Evolutionary conservation across 2,888 invertebrate genomes (phyloP).

Genomic region (Mechanitis mazaeus): DNA sequence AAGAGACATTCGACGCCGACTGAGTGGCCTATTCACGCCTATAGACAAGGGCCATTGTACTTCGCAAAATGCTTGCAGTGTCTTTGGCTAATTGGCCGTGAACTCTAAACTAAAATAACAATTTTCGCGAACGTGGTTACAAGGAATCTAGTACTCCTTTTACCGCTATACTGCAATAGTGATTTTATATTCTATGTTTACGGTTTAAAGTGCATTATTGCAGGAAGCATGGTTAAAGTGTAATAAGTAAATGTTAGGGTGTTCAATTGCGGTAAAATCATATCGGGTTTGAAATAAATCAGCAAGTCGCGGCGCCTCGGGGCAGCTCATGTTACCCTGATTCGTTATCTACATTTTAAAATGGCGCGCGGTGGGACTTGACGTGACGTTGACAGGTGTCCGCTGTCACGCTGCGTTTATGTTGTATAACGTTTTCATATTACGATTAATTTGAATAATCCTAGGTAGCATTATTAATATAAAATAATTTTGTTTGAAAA

Average conservation of each 20-base stretch:
- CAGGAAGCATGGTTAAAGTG: constrained; percentile 6
- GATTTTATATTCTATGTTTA: constrained; percentile 14
- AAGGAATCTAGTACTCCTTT: constrained; percentile 12
- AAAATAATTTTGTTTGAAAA: constrained; percentile 5
- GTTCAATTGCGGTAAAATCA: constrained; percentile 67
- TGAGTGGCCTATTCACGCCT: constrained; percentile 59
- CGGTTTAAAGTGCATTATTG: background rate
- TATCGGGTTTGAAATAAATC: constrained; percentile 73
- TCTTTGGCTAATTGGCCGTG: constrained; percentile 61
- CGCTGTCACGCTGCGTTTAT: constrained; percentile 43
- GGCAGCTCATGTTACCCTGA: constrained; percentile 66
- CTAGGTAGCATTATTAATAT: background rate
- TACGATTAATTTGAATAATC: constrained; percentile 21
- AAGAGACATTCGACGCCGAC: constrained; percentile 63
- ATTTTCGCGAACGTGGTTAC: constrained; percentile 16
- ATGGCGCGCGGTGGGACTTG: constrained; percentile 60
- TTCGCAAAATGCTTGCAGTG: constrained; percentile 50
- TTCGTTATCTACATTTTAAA: constrained; percentile 70
- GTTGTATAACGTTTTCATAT: constrained; percentile 25
- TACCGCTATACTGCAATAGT: constrained; percentile 4
- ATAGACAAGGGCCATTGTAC: constrained; percentile 53
- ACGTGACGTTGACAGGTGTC: constrained; percentile 67
- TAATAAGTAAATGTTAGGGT: constrained; percentile 33
- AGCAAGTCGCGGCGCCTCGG: constrained; percentile 55
- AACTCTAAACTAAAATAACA: constrained; percentile 39